Evolutionary conservation across 2,113 vertebrate genomes (phyloP).

Genomic region (Urocynchramus pylzowi): DNA sequence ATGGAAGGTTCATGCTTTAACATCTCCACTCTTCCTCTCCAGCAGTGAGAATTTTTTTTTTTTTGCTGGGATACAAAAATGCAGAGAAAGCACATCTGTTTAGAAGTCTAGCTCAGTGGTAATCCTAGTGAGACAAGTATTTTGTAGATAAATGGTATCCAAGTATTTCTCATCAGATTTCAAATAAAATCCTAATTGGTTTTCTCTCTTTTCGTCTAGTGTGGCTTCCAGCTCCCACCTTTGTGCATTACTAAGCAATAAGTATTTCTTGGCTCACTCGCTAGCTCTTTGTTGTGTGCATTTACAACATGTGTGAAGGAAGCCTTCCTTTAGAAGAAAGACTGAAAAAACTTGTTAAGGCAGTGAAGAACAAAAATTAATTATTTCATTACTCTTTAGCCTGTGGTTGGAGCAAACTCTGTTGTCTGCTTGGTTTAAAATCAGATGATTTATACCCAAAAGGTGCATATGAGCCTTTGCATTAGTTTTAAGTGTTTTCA

Average conservation of each 20-base stretch:
- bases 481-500: not conserved
- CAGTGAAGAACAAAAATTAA: not conserved
- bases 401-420: not conserved
- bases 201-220: not conserved
- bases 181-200: not conserved
- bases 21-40: not conserved
- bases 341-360: not conserved
- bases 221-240: conserved; percentile 6
- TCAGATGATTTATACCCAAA: not conserved
- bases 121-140: not conserved
- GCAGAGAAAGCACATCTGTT: not conserved
- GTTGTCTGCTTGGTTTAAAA: not conserved
- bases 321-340: not conserved
- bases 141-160: not conserved
- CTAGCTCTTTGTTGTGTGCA: not conserved
- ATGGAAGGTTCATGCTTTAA: not conserved
- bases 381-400: not conserved
- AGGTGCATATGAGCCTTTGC: not conserved
- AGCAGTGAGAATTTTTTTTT: not conserved
- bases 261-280: conserved; percentile 4
- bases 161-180: not conserved
- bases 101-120: not conserved
- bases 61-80: not conserved
- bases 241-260: not conserved
- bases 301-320: not conserved